A percentile compares a stretch with the other conserved stretches of the same genome.
phyloP scores from a whole-genome alignment of 1,140 invertebrate species.

The Homarus americanus region DNA sequence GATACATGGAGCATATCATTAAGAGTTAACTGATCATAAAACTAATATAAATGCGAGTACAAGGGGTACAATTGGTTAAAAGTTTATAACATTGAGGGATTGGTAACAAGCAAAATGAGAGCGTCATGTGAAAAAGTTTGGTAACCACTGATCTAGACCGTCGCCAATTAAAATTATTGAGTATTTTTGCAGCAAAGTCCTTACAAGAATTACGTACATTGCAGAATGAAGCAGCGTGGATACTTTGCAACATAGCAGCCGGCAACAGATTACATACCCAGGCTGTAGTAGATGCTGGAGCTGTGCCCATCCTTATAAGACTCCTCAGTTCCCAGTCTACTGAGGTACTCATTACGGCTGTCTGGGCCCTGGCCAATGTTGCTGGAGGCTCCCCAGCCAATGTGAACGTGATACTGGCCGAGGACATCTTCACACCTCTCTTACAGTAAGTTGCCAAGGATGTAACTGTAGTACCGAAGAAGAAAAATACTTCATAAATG shows the following conservation, averaged over 20 bases:
- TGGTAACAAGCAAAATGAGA: neutral
- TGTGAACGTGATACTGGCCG: neutral
- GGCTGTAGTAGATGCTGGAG: neutral
- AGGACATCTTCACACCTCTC: neutral
- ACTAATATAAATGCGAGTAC: neutral
- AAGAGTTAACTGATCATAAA: neutral
- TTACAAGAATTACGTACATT: neutral
- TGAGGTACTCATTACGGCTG: neutral
- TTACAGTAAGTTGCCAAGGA: neutral
- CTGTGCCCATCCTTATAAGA: neutral
- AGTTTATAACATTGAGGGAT: too few relatives aligned
- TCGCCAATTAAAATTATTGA: neutral
- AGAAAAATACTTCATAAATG: neutral
- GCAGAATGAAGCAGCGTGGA: conserved; percentile 9
- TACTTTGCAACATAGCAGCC: neutral
- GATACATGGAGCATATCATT: too few relatives aligned
- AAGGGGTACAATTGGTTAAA: neutral
- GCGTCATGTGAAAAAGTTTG: neutral
- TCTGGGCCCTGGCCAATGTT: neutral
- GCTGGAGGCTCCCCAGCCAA: neutral
- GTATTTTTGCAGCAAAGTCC: neutral
- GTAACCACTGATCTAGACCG: too few relatives aligned
- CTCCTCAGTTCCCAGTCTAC: neutral
- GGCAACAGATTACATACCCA: neutral
- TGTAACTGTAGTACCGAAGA: neutral